A percentile compares a stretch with the other conserved stretches of the same genome.
phyloP scores from a whole-genome alignment of 2,113 vertebrate genomes.

The Melanerpes aurifrons region DNA sequence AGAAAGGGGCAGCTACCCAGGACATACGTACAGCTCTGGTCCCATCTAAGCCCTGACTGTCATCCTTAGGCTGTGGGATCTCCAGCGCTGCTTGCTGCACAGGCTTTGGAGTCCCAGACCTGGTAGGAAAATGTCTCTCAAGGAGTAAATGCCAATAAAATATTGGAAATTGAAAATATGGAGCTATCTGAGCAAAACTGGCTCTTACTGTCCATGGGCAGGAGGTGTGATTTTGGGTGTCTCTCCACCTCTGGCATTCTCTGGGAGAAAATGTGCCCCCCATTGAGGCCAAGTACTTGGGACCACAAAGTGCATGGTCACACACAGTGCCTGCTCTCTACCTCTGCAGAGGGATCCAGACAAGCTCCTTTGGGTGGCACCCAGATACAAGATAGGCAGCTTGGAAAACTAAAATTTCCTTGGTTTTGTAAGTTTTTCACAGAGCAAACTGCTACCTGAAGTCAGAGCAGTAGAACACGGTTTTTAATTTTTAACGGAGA shows the following conservation, averaged over 20 bases:
- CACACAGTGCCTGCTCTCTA: not conserved
- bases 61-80: not conserved
- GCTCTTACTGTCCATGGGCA: not conserved
- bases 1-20: not conserved
- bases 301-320: accelerated
- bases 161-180: not conserved
- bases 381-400: not conserved
- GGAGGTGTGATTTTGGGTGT: not conserved
- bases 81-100: not conserved
- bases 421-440: not conserved
- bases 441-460: not conserved
- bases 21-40: not conserved
- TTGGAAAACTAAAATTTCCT: not conserved
- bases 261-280: not conserved
- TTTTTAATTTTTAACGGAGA: not conserved
- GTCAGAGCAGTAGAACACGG: accelerated
- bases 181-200: not conserved
- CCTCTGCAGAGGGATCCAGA: not conserved
- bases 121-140: not conserved
- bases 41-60: not conserved
- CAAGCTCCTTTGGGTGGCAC: accelerated
- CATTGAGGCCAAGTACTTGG: not conserved
- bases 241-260: not conserved
- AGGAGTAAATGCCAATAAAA: not conserved
- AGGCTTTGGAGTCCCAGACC: not conserved